phyloP scores from a whole-genome alignment of 1,140 invertebrate genomes.

The Sycobia sp. region DNA sequence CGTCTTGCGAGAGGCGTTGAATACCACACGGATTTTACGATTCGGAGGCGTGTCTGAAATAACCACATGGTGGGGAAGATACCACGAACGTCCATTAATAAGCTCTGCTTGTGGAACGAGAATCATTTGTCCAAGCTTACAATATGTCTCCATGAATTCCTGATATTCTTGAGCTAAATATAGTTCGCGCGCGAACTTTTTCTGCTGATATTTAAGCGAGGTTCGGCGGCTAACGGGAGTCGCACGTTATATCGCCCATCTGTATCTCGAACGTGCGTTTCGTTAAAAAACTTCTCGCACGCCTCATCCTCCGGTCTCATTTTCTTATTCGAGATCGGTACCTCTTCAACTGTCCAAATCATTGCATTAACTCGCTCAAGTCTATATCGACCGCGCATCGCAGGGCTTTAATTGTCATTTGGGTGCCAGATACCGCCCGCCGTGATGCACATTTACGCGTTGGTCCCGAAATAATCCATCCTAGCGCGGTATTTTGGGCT shows the following conservation, averaged over 20 bases:
- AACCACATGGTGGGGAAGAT: not conserved
- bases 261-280: too few relatives aligned
- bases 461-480: constrained; percentile 37
- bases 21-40: not conserved
- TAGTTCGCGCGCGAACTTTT: not conserved
- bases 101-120: not conserved
- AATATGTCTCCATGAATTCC: not conserved
- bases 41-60: too few relatives aligned
- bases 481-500: constrained; percentile 44
- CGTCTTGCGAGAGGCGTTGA: too few relatives aligned
- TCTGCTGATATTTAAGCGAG: not conserved
- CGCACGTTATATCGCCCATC: not conserved
- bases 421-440: too few relatives aligned
- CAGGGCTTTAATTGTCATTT: too few relatives aligned
- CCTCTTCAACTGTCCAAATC: too few relatives aligned
- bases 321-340: too few relatives aligned
- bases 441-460: too few relatives aligned
- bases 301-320: too few relatives aligned
- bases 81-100: too few relatives aligned
- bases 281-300: too few relatives aligned
- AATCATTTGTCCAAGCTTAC: not conserved
- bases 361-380: too few relatives aligned
- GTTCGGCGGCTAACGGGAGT: not conserved
- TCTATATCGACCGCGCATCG: constrained; percentile 36
- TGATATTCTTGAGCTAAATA: not conserved